Conservation (phyloP, 2,797 vertebrate genomes). For the Rhinoraja longicauda region DNA sequence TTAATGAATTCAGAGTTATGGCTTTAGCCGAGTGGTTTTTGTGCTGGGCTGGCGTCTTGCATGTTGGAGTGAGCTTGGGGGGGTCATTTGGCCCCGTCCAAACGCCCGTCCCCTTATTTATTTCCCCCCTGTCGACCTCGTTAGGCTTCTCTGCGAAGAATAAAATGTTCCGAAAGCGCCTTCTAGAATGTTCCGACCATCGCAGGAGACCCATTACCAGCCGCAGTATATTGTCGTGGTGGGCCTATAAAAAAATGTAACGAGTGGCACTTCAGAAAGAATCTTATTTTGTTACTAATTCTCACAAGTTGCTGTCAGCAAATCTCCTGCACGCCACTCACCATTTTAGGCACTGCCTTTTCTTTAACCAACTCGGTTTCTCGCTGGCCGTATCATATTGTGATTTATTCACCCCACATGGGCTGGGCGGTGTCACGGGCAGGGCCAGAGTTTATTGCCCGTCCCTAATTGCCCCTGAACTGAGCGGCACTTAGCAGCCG, state of each 20-base stretch:
- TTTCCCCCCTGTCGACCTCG: conserved; percentile 6
- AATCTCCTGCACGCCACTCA: not conserved
- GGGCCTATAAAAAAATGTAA: conserved; percentile 12
- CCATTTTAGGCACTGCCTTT: not conserved
- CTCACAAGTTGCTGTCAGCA: not conserved
- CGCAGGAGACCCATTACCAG: conserved; percentile 2
- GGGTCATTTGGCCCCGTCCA: conserved; percentile 2
- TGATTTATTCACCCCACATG: no score
- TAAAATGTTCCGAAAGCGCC: conserved; percentile 9
- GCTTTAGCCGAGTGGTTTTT: not conserved
- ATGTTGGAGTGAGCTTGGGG: not conserved
- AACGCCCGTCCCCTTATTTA: not conserved
- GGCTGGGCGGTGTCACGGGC: no score
- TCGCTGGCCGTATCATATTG: not conserved
- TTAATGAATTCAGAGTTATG: conserved; percentile 34
- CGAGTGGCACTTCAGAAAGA: not conserved
- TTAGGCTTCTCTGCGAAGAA: not conserved
- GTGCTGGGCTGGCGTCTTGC: not conserved
- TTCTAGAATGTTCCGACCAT: conserved; percentile 7
- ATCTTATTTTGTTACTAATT: not conserved
- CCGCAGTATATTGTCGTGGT: not conserved
- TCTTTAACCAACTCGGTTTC: not conserved
- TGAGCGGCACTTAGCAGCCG: no score
- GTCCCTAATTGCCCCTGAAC: no score
- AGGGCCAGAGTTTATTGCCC: no score